Conservation (phyloP, 2,113 vertebrate genomes). For the Ivindomyrus marchei region DNA sequence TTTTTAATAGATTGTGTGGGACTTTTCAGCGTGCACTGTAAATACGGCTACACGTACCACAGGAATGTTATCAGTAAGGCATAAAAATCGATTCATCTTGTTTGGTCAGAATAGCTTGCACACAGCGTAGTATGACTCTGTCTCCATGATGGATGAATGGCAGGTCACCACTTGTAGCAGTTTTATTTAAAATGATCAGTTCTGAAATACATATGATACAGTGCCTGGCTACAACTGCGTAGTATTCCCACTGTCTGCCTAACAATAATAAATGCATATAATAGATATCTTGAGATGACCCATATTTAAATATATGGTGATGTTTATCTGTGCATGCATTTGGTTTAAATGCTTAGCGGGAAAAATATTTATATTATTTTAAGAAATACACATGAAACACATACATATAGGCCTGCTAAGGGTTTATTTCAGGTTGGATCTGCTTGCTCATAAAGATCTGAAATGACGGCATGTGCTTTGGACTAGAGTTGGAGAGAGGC, state of each 20-base stretch:
- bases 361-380: background rate
- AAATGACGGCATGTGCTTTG: slow-evolving; percentile 36
- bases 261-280: background rate
- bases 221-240: background rate
- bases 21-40: background rate
- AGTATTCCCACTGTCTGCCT: background rate
- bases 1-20: background rate
- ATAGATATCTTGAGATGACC: background rate
- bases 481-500: slow-evolving; percentile 45
- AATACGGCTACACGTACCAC: background rate
- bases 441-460: slow-evolving; percentile 23
- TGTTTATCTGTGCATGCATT: background rate
- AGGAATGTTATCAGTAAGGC: background rate
- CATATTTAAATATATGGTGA: background rate
- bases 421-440: background rate
- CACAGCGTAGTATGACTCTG: background rate
- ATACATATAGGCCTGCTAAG: background rate
- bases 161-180: background rate
- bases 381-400: background rate
- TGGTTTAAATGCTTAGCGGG: background rate
- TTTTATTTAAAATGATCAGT: background rate
- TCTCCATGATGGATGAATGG: background rate
- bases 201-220: background rate
- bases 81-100: background rate
- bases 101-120: background rate